Base-by-base conservation (phyloP, 2,113 vertebrate genomes). In the Andinoacara biseriatus region DNA sequence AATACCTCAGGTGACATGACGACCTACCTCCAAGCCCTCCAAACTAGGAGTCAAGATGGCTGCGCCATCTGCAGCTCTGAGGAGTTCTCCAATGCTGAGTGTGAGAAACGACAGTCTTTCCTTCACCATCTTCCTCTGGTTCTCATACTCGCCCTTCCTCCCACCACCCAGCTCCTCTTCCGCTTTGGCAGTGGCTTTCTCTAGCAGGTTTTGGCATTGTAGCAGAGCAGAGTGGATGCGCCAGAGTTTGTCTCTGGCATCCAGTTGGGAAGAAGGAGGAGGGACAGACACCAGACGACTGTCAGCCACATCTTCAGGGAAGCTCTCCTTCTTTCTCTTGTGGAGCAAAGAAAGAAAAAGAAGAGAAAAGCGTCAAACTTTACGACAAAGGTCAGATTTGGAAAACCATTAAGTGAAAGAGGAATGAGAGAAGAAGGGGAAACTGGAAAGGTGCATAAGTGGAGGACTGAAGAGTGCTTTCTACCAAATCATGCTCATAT, bases 171-270 rank as follows among this genome's bases (percentile, higher is more conserved):
- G 80, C 49, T 93, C 87, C 52, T 77, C 80, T 2, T 95, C 91
- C 81, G 96, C 95, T 76, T 79, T 91, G 74, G 81, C 22, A 3
- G 95, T 91, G 78, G 91, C 94, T 29, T 82, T 81, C 62, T 96
- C 94, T 91, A 96, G 76, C 35, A 96, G 79, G 61, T 57, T 72
- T 31, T 75, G 87, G 80, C 95, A 96, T 87, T 94, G 93, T 1
- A 87, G 77, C 76, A 96, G 91, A 10, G 95, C 95, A 0, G 94
- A 93, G 76, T 94, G 89, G 63, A 96, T 80, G 54, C 87, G 52
- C 93, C 91, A 91, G 10, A 96, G 78, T 81, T 87, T 90, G 80
- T 95, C 93, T 7, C 77, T 75, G 58, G 72, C n/a, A 40, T 95
- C 88, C 86, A 95, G 87, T 75, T 92, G 94, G 46, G 93, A 78